phyloP scores from a whole-genome alignment of 2,888 invertebrate species.

The Myopa testacea region DNA sequence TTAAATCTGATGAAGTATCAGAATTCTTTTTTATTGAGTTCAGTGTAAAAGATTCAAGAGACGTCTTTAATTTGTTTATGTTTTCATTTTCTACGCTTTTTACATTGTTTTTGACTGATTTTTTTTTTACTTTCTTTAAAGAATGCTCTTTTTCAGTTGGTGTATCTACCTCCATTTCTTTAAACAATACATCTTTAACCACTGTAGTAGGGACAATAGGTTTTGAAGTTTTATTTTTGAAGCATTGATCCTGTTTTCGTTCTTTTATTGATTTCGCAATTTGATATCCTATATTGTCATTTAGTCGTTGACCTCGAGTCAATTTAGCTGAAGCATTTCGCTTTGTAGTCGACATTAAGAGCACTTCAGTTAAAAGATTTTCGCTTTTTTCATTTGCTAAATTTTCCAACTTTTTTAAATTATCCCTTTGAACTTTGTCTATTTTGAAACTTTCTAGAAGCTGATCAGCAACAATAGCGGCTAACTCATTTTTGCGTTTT shows the following conservation, averaged over 20 bases:
- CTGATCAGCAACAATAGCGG: slow-evolving; percentile 68
- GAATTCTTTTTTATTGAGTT: slow-evolving; percentile 52
- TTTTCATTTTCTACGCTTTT: slow-evolving; percentile 61
- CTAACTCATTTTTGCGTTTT: slow-evolving; percentile 67
- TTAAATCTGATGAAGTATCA: slow-evolving; percentile 53
- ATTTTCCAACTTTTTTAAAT: slow-evolving; percentile 66
- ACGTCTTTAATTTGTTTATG: slow-evolving; percentile 63
- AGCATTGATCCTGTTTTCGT: slow-evolving; percentile 37
- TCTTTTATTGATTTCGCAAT: slow-evolving; percentile 34
- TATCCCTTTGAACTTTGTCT: slow-evolving; percentile 66
- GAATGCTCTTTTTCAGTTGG: slow-evolving; percentile 2
- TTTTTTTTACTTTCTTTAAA: slow-evolving; percentile 15
- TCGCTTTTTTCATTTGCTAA: slow-evolving; percentile 67
- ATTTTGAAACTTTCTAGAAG: slow-evolving; percentile 67
- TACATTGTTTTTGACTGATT: slow-evolving; percentile 45
- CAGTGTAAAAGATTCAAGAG: slow-evolving; percentile 64
- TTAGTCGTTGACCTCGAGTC: slow-evolving; percentile 20
- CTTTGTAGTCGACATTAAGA: slow-evolving; percentile 67
- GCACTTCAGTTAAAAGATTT: slow-evolving; percentile 65
- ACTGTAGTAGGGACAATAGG: slow-evolving; percentile 22
- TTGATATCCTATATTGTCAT: slow-evolving; percentile 25
- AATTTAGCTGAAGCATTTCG: slow-evolving; percentile 55
- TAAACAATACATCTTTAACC: slow-evolving; percentile 35
- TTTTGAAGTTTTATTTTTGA: slow-evolving; percentile 32
- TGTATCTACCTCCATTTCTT: slow-evolving; percentile 12